These are phyloP conservation scores for Maniola hyperantus DNA, from an alignment of 2,888 invertebrate genomes.

Conservation along the genomic window DNA sequence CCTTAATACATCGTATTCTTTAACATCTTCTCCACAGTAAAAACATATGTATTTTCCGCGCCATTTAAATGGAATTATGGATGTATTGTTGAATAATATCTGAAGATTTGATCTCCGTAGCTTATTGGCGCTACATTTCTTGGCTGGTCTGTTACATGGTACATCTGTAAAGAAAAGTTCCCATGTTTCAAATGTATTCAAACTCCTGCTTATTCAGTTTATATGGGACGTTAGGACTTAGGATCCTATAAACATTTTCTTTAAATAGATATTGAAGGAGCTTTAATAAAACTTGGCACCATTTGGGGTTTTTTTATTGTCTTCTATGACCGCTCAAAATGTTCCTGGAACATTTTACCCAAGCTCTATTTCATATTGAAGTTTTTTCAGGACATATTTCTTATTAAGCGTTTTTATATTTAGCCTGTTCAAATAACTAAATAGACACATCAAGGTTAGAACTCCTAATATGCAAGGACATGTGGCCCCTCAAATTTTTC, in stretches of 20 bases:
- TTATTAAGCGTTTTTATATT: too few species aligned
- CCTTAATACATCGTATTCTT: constrained; percentile 58
- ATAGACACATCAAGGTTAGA: constrained; percentile 24
- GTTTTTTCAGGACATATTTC: too few species aligned
- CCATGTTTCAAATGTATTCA: constrained; percentile 55
- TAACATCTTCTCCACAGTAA: constrained; percentile 56
- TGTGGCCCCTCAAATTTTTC: constrained; percentile 81
- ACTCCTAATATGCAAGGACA: constrained; percentile 57
- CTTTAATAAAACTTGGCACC: neutral
- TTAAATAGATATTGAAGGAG: neutral
- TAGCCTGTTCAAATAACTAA: neutral
- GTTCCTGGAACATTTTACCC: neutral
- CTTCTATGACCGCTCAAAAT: neutral
- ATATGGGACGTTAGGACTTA: neutral
- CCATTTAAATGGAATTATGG: constrained; percentile 73
- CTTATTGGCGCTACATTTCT: constrained; percentile 58
- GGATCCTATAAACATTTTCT: neutral
- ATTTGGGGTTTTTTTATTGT: neutral
- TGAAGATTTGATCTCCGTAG: constrained; percentile 66
- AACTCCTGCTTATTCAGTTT: constrained; percentile 6
- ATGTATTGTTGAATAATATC: constrained; percentile 69
- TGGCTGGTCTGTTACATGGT: constrained; percentile 47
- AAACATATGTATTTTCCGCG: constrained; percentile 65
- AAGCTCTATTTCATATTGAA: too few species aligned
- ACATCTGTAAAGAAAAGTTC: constrained; percentile 72